Evolutionary conservation across 2,797 vertebrate genomes (phyloP).

Genomic region (Poeciliopsis gracilis): DNA sequence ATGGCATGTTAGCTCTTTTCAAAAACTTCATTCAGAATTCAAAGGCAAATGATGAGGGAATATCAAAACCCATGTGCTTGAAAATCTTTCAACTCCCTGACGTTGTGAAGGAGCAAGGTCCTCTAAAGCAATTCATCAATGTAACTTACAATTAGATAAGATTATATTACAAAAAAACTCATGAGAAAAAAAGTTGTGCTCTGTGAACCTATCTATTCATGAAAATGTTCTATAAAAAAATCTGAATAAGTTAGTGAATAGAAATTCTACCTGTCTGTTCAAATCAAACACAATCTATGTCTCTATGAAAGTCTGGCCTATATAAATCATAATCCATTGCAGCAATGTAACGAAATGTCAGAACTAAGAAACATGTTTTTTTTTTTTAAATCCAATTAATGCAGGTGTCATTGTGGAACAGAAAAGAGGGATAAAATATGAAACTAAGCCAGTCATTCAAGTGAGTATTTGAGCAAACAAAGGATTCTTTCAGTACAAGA

Average conservation of each 20-base stretch:
- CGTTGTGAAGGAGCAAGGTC: neutral
- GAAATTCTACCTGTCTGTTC: slow-evolving; percentile 25
- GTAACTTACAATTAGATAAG: neutral
- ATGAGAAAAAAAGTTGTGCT: neutral
- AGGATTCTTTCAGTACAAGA: slow-evolving; percentile 31
- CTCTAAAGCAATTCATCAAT: neutral
- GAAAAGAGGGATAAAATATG: slow-evolving; percentile 18
- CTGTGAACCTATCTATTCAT: neutral
- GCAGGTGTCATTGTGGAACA: slow-evolving; percentile 33
- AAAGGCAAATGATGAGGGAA: neutral
- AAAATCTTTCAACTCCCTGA: neutral
- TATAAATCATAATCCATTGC: slow-evolving; percentile 22
- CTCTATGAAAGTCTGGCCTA: slow-evolving; percentile 38
- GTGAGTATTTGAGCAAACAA: slow-evolving; percentile 31
- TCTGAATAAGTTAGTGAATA: slow-evolving; percentile 7
- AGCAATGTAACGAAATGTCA: slow-evolving; percentile 25
- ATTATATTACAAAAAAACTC: neutral
- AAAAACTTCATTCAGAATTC: neutral
- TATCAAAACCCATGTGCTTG: neutral
- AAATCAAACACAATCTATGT: slow-evolving; percentile 38
- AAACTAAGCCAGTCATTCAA: slow-evolving; percentile 38
- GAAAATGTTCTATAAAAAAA: neutral
- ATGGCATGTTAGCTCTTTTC: neutral
- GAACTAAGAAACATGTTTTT: slow-evolving; percentile 9
- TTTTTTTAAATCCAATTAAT: slow-evolving; percentile 35